A percentile compares a stretch with the other conserved stretches of the same genome.
phyloP scores from a whole-genome alignment of 1,140 invertebrate genomes.

The Plectus sambesii region DNA sequence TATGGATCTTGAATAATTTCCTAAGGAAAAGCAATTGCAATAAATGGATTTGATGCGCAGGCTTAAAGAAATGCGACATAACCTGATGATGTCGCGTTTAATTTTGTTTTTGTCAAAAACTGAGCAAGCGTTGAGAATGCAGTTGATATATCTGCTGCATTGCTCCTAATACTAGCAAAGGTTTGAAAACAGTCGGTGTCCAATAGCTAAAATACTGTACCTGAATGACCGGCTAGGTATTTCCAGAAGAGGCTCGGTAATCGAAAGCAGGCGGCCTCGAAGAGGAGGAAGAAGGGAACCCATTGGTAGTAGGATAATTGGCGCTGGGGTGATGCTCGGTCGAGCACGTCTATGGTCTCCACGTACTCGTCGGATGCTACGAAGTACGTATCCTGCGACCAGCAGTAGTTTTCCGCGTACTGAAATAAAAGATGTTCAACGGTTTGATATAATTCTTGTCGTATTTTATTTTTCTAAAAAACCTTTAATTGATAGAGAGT shows the following conservation, averaged over 20 bases:
- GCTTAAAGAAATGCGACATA: no score
- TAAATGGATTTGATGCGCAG: background rate
- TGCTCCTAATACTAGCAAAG: no score
- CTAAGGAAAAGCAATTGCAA: no score
- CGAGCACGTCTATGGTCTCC: slow-evolving; percentile 16
- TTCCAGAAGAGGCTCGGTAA: slow-evolving; percentile 47
- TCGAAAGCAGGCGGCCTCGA: slow-evolving; percentile 48
- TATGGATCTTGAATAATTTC: no score
- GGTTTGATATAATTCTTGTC: slow-evolving; percentile 2
- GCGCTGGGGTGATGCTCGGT: slow-evolving; percentile 29
- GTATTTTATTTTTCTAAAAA: no score
- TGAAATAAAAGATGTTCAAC: slow-evolving; percentile 17
- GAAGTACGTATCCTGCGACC: slow-evolving; percentile 43
- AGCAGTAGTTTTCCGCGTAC: slow-evolving; percentile 46
- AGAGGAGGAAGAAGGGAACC: slow-evolving; percentile 48
- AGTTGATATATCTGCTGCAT: no score
- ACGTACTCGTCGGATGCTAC: slow-evolving; percentile 36
- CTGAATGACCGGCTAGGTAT: slow-evolving; percentile 39
- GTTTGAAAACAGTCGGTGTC: no score
- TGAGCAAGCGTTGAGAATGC: no score
- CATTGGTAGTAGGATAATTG: slow-evolving; percentile 48
- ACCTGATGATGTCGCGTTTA: no score
- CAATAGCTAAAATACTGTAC: no score
- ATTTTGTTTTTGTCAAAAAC: no score
- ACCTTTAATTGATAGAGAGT: no score